These are phyloP conservation scores for Oreocharis arfaki DNA, from an alignment of 2,113 vertebrate species.

Conservation along the genomic window DNA sequence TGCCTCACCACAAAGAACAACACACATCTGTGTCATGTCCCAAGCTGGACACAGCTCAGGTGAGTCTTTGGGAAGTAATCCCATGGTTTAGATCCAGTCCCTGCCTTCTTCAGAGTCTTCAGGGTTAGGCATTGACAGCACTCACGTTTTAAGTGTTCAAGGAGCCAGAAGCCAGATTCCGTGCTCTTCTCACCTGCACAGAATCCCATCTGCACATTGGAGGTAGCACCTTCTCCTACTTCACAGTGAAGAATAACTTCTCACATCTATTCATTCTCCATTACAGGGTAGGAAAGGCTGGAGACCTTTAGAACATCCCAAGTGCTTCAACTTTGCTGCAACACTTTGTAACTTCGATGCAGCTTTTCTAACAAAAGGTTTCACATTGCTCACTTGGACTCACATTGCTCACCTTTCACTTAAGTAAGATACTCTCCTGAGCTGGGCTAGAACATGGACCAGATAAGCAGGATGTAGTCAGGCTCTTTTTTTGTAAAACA, in stretches of 20 bases:
- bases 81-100: background rate
- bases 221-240: background rate
- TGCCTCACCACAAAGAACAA: background rate
- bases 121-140: background rate
- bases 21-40: background rate
- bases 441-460: background rate
- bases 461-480: background rate
- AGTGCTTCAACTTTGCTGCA: background rate
- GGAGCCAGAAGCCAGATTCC: background rate
- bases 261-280: background rate
- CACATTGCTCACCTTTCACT: background rate
- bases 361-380: background rate
- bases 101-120: background rate
- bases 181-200: background rate
- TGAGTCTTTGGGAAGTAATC: background rate
- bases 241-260: background rate
- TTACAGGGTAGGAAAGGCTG: background rate
- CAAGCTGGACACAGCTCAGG: background rate
- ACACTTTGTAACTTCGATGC: background rate
- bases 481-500: background rate
- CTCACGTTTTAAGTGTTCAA: background rate
- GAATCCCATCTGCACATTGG: background rate
- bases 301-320: background rate
- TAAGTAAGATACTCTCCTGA: background rate
- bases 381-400: background rate